These are phyloP conservation scores for Macroteleia sp. DNA, from an alignment of 2,888 invertebrate genomes.

Conservation along the genomic window DNA sequence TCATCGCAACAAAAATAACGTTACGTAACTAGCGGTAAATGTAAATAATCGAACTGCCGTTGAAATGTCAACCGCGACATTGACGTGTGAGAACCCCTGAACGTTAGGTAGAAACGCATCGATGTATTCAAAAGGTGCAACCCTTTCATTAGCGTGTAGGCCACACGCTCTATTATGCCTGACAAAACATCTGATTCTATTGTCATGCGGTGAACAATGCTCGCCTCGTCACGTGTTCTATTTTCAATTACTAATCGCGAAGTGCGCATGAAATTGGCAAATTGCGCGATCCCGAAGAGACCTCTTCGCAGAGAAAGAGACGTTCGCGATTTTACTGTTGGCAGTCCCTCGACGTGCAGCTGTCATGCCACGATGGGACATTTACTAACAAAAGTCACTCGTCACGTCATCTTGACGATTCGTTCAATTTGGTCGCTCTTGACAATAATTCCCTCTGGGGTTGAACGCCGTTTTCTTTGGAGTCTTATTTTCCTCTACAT, in stretches of 20 bases:
- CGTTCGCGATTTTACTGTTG: constrained; percentile 10
- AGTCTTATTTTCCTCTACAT: too few species aligned
- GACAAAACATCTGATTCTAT: constrained; percentile 83
- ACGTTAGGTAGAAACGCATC: constrained; percentile 62
- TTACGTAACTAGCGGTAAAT: constrained; percentile 13
- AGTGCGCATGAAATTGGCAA: constrained; percentile 78
- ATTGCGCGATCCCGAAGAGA: constrained; percentile 74
- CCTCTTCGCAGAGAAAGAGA: constrained; percentile 1
- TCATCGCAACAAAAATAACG: constrained; percentile 11
- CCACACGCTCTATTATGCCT: constrained; percentile 81
- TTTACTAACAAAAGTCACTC: constrained; percentile 24
- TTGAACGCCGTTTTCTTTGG: neutral
- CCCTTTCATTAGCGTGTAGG: constrained; percentile 83
- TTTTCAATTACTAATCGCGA: constrained; percentile 77
- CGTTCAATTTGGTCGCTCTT: constrained; percentile 7
- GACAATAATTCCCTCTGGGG: neutral
- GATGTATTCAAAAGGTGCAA: constrained; percentile 81
- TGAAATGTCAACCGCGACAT: constrained; percentile 29
- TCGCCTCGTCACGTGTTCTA: constrained; percentile 77
- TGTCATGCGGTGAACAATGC: constrained; percentile 75
- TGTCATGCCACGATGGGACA: constrained; percentile 11
- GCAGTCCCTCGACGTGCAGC: constrained; percentile 12
- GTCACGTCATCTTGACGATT: constrained; percentile 12
- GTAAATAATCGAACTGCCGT: constrained; percentile 32
- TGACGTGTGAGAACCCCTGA: constrained; percentile 59